Evolutionary conservation across 30 jellyfish, hydroid and myxozoan species (phyloP).

Genomic region (Turritopsis dohrnii): DNA sequence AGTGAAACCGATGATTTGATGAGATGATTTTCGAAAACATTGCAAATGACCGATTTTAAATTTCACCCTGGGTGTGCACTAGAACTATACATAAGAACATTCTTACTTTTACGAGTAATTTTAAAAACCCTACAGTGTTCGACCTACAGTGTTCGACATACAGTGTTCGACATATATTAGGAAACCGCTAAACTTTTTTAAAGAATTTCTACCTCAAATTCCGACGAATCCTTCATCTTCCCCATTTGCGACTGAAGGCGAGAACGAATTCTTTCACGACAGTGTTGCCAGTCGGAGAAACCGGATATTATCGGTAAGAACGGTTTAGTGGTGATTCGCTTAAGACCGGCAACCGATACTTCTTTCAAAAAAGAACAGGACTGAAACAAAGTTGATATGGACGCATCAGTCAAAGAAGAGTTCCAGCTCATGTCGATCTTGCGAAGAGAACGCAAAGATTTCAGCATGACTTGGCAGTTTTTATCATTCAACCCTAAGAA

Average conservation of each 20-base stretch:
- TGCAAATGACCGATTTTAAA: no score
- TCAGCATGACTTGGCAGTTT: conserved; percentile 7
- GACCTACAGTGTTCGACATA: not conserved
- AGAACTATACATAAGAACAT: no score
- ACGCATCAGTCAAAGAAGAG: conserved; percentile 46
- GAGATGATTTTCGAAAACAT: not conserved
- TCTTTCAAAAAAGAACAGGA: conserved; percentile 42
- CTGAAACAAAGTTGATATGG: conserved; percentile 33
- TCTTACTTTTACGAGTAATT: no score
- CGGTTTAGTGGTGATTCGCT: conserved; percentile 51
- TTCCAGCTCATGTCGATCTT: conserved; percentile 72
- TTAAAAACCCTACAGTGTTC: not conserved
- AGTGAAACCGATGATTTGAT: not conserved
- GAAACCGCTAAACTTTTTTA: no score
- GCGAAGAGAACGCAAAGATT: conserved; percentile 14
- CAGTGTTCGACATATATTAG: no score
- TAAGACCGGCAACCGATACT: conserved; percentile 56
- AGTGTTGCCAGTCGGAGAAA: conserved; percentile 34
- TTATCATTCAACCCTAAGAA: not conserved
- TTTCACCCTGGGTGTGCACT: no score
- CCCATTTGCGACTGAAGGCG: not conserved
- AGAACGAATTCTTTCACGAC: conserved; percentile 22
- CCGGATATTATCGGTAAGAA: conserved; percentile 68
- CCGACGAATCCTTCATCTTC: not conserved
- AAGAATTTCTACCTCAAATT: not conserved